Conservation (phyloP, 2,888 invertebrate genomes). For the Apotomis betuletana region DNA sequence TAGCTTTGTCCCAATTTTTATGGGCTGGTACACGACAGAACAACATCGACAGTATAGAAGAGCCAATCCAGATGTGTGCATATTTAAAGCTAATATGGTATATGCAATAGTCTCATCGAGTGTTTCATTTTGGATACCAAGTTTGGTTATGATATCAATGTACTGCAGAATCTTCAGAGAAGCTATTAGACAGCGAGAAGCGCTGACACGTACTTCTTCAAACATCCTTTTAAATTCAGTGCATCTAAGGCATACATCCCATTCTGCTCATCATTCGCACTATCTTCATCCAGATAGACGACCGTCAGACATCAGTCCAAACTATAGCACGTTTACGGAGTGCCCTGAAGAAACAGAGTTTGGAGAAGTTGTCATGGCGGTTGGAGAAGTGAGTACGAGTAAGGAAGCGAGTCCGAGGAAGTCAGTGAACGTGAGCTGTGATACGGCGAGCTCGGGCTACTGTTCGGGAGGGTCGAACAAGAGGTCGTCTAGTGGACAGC, state of each 20-base stretch:
- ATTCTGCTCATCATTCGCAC: constrained; percentile 86
- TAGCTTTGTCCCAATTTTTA: constrained; percentile 97
- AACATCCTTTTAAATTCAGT: constrained; percentile 93
- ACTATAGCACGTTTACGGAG: constrained; percentile 80
- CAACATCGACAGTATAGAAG: constrained; percentile 87
- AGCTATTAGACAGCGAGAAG: constrained; percentile 92
- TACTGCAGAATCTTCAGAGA: constrained; percentile 93
- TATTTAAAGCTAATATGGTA: constrained; percentile 92
- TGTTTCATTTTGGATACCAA: constrained; percentile 97
- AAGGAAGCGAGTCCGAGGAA: constrained; percentile 80
- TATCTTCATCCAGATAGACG: constrained; percentile 76
- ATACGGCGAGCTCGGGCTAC: constrained; percentile 79
- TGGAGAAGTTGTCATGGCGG: constrained; percentile 71
- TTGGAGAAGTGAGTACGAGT: constrained; percentile 76
- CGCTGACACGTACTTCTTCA: constrained; percentile 92
- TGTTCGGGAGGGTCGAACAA: constrained; percentile 80
- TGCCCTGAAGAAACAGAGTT: constrained; percentile 78
- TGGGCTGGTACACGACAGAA: constrained; percentile 96
- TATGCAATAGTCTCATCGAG: constrained; percentile 95
- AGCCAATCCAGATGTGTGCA: constrained; percentile 89
- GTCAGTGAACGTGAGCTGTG: constrained; percentile 79
- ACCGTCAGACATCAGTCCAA: constrained; percentile 78
- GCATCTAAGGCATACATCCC: constrained; percentile 91
- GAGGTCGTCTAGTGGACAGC: constrained; percentile 77
- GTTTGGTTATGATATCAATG: constrained; percentile 95